Percentiles rank a stretch among this genome's conserved stretches.
Conservation (phyloP, 1,140 invertebrate species). For the Eriocheir sinensis region DNA sequence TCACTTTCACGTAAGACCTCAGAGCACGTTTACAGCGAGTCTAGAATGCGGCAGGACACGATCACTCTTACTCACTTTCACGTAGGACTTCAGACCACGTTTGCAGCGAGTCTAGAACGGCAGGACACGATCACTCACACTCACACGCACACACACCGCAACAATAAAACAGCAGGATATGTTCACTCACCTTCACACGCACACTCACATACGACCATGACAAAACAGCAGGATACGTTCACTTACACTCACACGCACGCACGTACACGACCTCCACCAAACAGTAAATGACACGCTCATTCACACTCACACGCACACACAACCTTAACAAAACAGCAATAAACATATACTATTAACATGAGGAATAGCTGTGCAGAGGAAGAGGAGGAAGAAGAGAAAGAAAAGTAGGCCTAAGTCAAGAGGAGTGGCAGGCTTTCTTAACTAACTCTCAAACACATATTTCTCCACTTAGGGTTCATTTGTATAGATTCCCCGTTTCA, state of each 20-base stretch:
- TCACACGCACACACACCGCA: too few relatives aligned
- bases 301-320: neutral
- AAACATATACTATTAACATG: too few relatives aligned
- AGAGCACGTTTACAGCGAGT: too few relatives aligned
- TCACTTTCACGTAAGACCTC: too few relatives aligned
- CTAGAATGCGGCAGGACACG: too few relatives aligned
- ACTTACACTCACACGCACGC: neutral
- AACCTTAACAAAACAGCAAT: neutral
- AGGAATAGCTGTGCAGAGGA: neutral
- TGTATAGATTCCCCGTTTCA: neutral
- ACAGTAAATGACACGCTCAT: neutral
- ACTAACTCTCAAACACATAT: too few relatives aligned
- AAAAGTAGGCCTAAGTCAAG: neutral
- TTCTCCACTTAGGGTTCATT: too few relatives aligned
- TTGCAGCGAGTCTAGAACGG: slow-evolving; percentile 82
- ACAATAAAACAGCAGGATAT: too few relatives aligned
- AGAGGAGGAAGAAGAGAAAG: slow-evolving; percentile 11
- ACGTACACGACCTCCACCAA: neutral
- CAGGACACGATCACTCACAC: neutral
- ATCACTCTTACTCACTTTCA: neutral
- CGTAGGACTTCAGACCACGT: too few relatives aligned
- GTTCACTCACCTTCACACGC: neutral
- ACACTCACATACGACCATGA: neutral
- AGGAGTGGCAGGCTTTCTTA: too few relatives aligned
- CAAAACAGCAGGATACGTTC: neutral